Evolutionary conservation across 1,140 invertebrate genomes (phyloP).

Genomic region (Anadara kagoshimensis): DNA sequence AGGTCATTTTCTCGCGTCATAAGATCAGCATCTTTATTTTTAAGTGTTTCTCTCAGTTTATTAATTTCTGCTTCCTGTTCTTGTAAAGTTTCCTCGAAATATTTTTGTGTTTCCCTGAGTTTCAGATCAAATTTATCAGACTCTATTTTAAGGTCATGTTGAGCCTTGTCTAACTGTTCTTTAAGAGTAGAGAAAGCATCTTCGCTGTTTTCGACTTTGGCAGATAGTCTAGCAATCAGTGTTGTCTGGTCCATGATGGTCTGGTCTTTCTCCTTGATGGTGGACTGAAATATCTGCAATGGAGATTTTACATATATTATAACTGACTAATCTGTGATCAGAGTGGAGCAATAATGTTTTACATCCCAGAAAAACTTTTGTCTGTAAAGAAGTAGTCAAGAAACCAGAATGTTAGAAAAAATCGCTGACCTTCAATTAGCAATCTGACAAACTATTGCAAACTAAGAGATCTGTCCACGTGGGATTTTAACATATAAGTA

Average conservation of each 20-base stretch:
- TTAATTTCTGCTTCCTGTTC: conserved; percentile 61
- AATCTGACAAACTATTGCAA: no score
- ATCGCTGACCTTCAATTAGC: no score
- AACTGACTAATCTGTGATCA: no score
- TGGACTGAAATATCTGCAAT: conserved; percentile 62
- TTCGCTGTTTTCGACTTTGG: conserved; percentile 64
- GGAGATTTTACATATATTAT: neutral
- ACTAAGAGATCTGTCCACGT: no score
- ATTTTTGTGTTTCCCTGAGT: conserved; percentile 65
- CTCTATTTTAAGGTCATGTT: conserved; percentile 63
- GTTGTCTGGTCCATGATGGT: conserved; percentile 55
- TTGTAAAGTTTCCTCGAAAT: conserved; percentile 68
- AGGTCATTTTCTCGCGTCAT: conserved; percentile 61
- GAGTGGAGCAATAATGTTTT: no score
- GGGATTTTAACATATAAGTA: no score
- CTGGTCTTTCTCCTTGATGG: conserved; percentile 66
- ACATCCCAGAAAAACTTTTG: no score
- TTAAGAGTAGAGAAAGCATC: conserved; percentile 54
- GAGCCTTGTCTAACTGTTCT: conserved; percentile 59
- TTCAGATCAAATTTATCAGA: conserved; percentile 64
- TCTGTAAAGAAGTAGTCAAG: no score
- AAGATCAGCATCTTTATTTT: conserved; percentile 64
- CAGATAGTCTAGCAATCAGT: conserved; percentile 63
- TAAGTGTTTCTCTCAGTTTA: conserved; percentile 51
- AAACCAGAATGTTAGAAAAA: no score